Conservation (phyloP, 37 sponge, comb jelly and placozoan species). For the Bolinopsis microptera region DNA sequence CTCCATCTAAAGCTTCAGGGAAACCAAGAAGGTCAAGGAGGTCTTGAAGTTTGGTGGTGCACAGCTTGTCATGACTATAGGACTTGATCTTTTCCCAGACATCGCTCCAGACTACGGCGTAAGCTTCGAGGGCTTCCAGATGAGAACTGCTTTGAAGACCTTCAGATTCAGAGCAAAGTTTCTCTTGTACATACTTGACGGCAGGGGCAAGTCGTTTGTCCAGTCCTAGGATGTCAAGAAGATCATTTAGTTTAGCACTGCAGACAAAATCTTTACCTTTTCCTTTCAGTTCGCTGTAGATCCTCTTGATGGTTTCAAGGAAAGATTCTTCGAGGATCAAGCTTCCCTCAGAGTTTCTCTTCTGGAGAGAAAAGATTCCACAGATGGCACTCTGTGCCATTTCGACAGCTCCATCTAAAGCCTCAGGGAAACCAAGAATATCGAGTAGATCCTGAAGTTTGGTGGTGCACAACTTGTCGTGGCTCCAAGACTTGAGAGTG, state of each 20-base stretch:
- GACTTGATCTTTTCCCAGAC: neutral
- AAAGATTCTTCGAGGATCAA: neutral
- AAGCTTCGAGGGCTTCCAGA: neutral
- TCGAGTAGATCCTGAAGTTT: conserved; percentile 10
- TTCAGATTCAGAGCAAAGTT: neutral
- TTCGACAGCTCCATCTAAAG: neutral
- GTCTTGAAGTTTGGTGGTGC: neutral
- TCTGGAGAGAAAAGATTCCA: neutral
- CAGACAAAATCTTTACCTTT: neutral
- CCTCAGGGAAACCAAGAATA: neutral
- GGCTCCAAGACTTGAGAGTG: neutral
- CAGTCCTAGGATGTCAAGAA: neutral
- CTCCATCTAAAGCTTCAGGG: neutral
- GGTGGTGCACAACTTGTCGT: neutral
- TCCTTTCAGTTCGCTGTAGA: neutral
- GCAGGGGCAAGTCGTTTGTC: neutral
- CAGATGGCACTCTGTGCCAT: neutral
- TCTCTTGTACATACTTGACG: neutral
- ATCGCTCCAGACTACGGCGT: neutral
- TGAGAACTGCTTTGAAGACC: neutral
- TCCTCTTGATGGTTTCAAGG: neutral
- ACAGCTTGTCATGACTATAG: neutral
- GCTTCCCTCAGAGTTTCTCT: neutral
- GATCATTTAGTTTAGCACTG: neutral
- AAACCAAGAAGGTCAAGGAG: neutral